Percentiles rank a stretch among this genome's conserved stretches.
These are phyloP conservation scores for Mesocricetus auratus DNA, from an alignment of 2,113 vertebrate genomes.

Conservation along the genomic window DNA sequence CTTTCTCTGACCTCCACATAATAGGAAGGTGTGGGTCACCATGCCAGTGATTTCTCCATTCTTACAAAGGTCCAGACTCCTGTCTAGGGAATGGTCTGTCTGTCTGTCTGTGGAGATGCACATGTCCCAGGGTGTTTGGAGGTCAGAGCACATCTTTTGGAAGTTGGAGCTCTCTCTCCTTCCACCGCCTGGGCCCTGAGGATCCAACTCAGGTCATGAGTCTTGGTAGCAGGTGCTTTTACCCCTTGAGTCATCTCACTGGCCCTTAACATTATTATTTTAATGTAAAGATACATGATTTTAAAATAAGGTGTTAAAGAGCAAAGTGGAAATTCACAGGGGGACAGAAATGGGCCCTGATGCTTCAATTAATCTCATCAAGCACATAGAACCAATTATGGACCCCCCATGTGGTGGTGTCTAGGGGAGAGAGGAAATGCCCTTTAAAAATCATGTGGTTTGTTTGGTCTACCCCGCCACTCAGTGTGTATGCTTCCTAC, in stretches of 20 bases:
- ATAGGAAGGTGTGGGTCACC: neutral
- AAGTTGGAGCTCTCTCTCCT: too few species aligned
- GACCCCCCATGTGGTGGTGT: neutral
- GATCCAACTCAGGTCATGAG: neutral
- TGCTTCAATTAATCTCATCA: neutral
- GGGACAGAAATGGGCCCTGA: neutral
- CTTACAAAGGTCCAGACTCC: neutral
- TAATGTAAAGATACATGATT: neutral
- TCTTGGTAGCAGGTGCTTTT: neutral
- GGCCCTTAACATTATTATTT: neutral
- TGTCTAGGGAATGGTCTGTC: neutral
- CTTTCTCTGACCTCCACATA: neutral
- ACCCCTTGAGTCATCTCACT: too few species aligned
- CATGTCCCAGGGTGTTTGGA: neutral
- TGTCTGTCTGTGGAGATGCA: neutral
- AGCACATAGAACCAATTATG: neutral
- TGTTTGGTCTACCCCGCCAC: too few species aligned
- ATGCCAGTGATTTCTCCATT: neutral
- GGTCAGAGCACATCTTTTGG: neutral
- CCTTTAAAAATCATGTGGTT: neutral
- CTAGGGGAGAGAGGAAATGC: neutral
- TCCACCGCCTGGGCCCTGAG: neutral
- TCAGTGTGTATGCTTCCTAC: neutral
- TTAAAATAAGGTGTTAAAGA: conserved; percentile 7
- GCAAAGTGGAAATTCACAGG: neutral